Evolutionary conservation across 1,140 invertebrate species (phyloP), one percentile per base, ranked within the genome.

Genomic region (Drosophila obscura): DNA sequence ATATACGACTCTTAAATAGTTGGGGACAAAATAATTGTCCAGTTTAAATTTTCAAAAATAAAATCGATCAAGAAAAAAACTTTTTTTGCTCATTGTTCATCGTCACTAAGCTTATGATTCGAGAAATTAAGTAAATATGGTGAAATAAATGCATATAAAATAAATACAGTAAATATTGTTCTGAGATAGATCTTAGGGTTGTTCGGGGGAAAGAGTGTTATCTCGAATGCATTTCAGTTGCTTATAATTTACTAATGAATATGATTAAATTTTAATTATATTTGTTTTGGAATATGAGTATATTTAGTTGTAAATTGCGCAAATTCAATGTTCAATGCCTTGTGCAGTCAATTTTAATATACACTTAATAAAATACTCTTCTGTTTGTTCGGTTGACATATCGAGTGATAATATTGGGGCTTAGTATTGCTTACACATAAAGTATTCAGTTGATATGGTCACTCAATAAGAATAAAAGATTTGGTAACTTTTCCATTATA

Each of bases 231-330:
- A 45, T 45, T 43, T 58, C 15, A 5, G 6, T 39, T 31, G 15
- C 44, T 64, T 76, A 58, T 16, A 43, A 35, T 44, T 44, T 75
- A 67, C 15, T 35, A 48, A 51, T 52, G 59, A 44, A 64, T 51
- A 53, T 62, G 56, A 46, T 41, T 64, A n/a, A 24, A 43, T 71
- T 51, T 65, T 63, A 73, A 78, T 51, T 89, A 80, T 13, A 66
- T 52, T 49, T 64, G 49, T 79, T 87, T 82, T 85, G 82, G 82
- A 85, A 85, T 85, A 66, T 59, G 74, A 85, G 74, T 75, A 68
- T 61, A 72, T 63, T 26, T 56, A 45, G 35, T 64, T 66, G 52
- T 31, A 57, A 50, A 61, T 76, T 63, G 60, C 45, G 63, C 24
- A 62, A 50, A 56, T 62, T 84, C 66, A 60, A 31, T 82, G 57